Conservation (phyloP, 2,888 invertebrate species). For the Scrobipalpa atriplicella region DNA sequence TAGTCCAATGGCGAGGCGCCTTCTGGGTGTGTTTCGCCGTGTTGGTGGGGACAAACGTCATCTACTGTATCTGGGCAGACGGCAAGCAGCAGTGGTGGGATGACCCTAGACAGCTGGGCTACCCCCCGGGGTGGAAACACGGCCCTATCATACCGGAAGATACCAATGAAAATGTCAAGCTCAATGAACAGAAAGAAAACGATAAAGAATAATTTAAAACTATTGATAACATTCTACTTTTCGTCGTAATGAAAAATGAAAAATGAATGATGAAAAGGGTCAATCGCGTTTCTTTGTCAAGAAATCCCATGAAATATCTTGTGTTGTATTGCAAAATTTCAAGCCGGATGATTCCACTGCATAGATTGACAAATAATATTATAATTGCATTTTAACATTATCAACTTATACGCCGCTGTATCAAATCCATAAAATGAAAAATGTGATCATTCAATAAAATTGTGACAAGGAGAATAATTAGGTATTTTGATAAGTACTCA, state of each 20-base stretch:
- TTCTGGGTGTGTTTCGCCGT: slow-evolving; percentile 88
- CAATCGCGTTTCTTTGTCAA: too few species aligned
- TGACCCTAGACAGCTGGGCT: slow-evolving; percentile 77
- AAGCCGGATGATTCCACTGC: too few species aligned
- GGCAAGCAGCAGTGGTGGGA: slow-evolving; percentile 90
- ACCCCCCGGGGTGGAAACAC: slow-evolving; percentile 70
- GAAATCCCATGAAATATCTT: too few species aligned
- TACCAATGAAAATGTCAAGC: slow-evolving; percentile 53
- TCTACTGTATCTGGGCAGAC: slow-evolving; percentile 86
- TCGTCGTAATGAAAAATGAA: too few species aligned
- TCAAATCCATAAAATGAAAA: too few species aligned
- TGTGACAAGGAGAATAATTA: too few species aligned
- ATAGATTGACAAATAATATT: too few species aligned
- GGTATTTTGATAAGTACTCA: not conserved
- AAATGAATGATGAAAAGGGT: too few species aligned
- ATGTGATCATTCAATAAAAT: too few species aligned
- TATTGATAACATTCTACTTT: not conserved
- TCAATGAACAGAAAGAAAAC: slow-evolving; percentile 45
- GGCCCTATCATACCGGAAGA: slow-evolving; percentile 56
- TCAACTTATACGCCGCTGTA: too few species aligned
- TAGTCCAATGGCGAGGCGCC: slow-evolving; percentile 82
- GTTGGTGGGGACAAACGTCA: slow-evolving; percentile 83
- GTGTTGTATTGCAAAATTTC: too few species aligned
- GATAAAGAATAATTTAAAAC: slow-evolving; percentile 1
- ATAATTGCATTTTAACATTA: too few species aligned